These are phyloP conservation scores for Protonibea diacanthus DNA, from an alignment of 2,797 vertebrate genomes.

Conservation along the genomic window DNA sequence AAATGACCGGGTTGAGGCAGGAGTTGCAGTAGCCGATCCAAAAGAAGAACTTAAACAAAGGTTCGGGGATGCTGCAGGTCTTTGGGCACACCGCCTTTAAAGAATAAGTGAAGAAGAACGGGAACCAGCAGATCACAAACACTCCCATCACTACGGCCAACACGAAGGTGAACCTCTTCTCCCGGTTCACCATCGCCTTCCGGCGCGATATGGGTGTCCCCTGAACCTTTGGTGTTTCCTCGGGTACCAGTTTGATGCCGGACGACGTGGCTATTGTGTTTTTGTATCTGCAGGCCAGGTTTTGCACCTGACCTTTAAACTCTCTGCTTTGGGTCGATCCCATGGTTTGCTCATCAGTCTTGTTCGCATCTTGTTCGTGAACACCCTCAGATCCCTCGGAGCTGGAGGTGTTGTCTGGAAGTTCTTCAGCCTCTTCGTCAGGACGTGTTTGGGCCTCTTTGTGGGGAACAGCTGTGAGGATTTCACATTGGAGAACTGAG, in stretches of 20 bases:
- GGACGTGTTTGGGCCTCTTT: slow-evolving; percentile 12
- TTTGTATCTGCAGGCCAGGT: slow-evolving; percentile 52
- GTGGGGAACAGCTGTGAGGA: slow-evolving; percentile 15
- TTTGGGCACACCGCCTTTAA: slow-evolving; percentile 84
- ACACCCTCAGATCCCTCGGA: slow-evolving; percentile 64
- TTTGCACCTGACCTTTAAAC: slow-evolving; percentile 44
- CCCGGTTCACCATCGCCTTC: slow-evolving; percentile 87
- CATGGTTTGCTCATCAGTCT: background rate
- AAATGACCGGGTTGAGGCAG: slow-evolving; percentile 92
- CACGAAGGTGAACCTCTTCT: slow-evolving; percentile 92
- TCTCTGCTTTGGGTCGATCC: slow-evolving; percentile 22
- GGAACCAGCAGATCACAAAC: slow-evolving; percentile 91
- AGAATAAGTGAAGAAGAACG: slow-evolving; percentile 90
- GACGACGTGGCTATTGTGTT: slow-evolving; percentile 59
- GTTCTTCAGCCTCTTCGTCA: background rate
- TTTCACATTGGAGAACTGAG: slow-evolving; percentile 5
- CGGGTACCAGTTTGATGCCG: slow-evolving; percentile 63
- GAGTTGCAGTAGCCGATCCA: slow-evolving; percentile 94
- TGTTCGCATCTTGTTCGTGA: background rate
- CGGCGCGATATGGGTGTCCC: slow-evolving; percentile 78
- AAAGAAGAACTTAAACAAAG: slow-evolving; percentile 88
- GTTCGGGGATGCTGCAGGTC: slow-evolving; percentile 79
- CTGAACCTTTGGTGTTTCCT: slow-evolving; percentile 43
- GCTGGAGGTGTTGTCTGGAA: slow-evolving; percentile 62
- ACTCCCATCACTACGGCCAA: slow-evolving; percentile 90